phyloP scores from a whole-genome alignment of 1,140 invertebrate genomes.

The Hyles euphorbiae region DNA sequence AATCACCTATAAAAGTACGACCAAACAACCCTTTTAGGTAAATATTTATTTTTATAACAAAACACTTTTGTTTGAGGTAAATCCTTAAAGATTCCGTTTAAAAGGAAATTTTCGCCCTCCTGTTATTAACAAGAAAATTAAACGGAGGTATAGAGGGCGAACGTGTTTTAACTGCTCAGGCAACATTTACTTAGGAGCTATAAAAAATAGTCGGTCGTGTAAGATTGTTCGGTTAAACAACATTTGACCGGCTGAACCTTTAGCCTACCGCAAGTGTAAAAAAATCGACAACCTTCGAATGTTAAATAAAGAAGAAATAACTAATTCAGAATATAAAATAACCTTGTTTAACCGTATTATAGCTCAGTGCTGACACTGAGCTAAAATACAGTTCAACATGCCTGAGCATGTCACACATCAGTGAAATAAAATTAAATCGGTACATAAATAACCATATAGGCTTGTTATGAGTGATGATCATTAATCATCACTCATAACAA shows the following conservation, averaged over 20 bases:
- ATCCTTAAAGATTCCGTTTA: constrained; percentile 2
- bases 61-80: constrained; percentile 9
- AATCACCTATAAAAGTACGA: constrained; percentile 23
- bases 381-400: too few species aligned
- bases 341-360: too few species aligned
- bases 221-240: not conserved
- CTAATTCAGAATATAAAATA: too few species aligned
- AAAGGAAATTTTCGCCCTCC: not conserved
- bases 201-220: not conserved
- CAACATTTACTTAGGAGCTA: not conserved
- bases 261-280: too few species aligned
- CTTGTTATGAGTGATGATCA: too few species aligned
- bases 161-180: constrained; percentile 2
- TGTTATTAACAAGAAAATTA: constrained; percentile 4
- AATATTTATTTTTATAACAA: constrained; percentile 20
- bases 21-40: constrained; percentile 13
- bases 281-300: too few species aligned
- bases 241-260: too few species aligned
- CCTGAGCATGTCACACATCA: not conserved
- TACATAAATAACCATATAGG: not conserved
- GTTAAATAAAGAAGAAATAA: too few species aligned
- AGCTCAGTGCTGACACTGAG: too few species aligned
- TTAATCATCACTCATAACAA: too few species aligned
- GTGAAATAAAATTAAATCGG: not conserved
- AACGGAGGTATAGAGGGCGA: not conserved